Percentiles rank a stretch among this genome's conserved stretches.
phyloP scores from a whole-genome alignment of 2,797 vertebrate species.

The Ibycter americanus region DNA sequence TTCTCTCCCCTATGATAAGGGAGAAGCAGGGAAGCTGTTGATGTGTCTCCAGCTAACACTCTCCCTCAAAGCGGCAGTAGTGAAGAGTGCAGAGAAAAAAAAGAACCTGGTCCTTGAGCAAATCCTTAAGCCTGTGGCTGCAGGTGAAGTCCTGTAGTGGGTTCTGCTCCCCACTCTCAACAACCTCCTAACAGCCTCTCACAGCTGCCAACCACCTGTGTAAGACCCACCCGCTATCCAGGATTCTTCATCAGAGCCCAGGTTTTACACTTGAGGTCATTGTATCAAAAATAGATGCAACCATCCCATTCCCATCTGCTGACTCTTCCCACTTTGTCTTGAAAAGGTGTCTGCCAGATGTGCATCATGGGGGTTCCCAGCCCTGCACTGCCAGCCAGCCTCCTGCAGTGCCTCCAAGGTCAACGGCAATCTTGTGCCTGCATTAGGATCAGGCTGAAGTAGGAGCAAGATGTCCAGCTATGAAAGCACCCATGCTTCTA shows the following conservation, averaged over 20 bases:
- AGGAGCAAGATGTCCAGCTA: background rate
- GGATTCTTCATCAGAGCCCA: background rate
- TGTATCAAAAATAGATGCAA: background rate
- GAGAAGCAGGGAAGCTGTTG: background rate
- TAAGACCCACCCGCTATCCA: background rate
- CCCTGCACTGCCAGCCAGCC: too few relatives aligned
- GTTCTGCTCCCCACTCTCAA: background rate
- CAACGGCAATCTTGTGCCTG: background rate
- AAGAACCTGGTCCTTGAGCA: background rate
- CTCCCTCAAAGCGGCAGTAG: background rate
- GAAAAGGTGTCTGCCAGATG: background rate
- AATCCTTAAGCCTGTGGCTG: background rate
- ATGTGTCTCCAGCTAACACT: background rate
- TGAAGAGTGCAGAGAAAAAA: background rate
- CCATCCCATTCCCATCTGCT: background rate
- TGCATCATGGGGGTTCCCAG: accelerated
- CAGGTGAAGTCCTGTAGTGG: background rate
- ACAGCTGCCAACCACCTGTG: background rate
- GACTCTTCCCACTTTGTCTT: background rate
- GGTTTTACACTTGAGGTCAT: background rate
- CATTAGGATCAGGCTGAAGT: background rate
- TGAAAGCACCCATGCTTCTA: background rate
- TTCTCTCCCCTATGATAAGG: background rate
- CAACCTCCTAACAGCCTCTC: background rate
- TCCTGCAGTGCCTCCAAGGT: background rate